Percentiles rank a stretch among this genome's conserved stretches.
These are phyloP conservation scores for Aulostomus chinensis DNA, from an alignment of 2,797 vertebrate genomes.

Conservation along the genomic window DNA sequence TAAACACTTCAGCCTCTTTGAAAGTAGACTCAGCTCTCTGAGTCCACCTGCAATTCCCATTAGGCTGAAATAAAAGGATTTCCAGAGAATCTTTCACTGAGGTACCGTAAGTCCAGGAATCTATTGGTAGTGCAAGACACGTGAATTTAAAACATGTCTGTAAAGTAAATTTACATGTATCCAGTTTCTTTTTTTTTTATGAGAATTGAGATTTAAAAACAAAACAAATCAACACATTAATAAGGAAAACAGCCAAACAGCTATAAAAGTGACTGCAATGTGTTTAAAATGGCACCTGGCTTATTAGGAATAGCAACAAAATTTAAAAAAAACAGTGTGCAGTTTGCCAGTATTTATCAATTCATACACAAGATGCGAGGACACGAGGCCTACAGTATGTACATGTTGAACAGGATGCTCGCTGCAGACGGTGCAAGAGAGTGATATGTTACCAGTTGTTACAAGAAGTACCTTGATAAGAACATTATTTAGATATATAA, in stretches of 20 bases:
- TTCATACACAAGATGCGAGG: constrained; percentile 17
- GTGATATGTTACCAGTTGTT: constrained; percentile 49
- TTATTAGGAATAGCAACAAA: constrained; percentile 5
- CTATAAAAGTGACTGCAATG: not conserved
- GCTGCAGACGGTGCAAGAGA: constrained; percentile 42
- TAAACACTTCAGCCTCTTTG: constrained; percentile 12
- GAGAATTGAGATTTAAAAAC: not conserved
- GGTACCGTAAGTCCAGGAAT: constrained; percentile 11
- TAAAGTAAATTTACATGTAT: constrained; percentile 9
- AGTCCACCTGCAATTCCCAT: constrained; percentile 11
- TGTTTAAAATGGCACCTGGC: constrained; percentile 5
- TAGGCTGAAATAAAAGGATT: constrained; percentile 26
- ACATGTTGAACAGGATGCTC: constrained; percentile 17
- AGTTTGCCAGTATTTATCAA: constrained; percentile 17
- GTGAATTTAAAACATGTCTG: not conserved
- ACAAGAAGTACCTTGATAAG: constrained; percentile 62
- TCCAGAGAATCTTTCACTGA: constrained; percentile 28
- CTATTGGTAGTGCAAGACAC: constrained; percentile 30
- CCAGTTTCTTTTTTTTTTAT: constrained; percentile 15
- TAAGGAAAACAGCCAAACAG: no score
- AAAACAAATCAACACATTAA: no score
- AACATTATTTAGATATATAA: constrained; percentile 28
- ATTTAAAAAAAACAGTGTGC: no score
- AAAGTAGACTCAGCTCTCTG: constrained; percentile 5
- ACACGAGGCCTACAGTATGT: no score